These are phyloP conservation scores for Poeciliopsis turrubarensis DNA, from an alignment of 2,113 vertebrate genomes.

Conservation along the genomic window DNA sequence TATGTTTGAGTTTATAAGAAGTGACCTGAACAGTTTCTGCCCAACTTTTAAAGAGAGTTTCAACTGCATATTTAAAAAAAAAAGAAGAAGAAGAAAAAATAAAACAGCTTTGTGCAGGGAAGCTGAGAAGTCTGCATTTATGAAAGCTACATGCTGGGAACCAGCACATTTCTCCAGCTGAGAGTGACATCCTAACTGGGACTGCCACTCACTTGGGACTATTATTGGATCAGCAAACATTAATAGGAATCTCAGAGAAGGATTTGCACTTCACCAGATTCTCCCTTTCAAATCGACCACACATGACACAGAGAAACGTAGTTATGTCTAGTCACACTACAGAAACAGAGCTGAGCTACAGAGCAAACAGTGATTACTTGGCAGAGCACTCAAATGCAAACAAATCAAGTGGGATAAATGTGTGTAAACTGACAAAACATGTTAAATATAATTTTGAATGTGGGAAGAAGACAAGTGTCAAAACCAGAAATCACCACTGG, in stretches of 20 bases:
- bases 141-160: slow-evolving; percentile 51
- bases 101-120: slow-evolving; percentile 7
- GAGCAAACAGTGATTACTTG: slow-evolving; percentile 29
- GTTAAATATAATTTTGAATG: slow-evolving; percentile 43
- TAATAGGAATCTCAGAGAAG: slow-evolving; percentile 36
- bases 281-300: background rate
- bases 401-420: slow-evolving; percentile 33
- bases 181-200: slow-evolving; percentile 50
- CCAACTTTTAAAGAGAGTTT: slow-evolving; percentile 1
- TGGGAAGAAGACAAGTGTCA: slow-evolving; percentile 18
- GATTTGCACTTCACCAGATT: slow-evolving; percentile 34
- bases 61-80: background rate
- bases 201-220: slow-evolving; percentile 46
- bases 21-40: background rate
- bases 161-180: slow-evolving; percentile 49
- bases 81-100: background rate
- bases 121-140: slow-evolving; percentile 19
- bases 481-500: slow-evolving; percentile 43
- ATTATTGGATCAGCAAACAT: slow-evolving; percentile 50
- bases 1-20: background rate
- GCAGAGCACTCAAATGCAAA: slow-evolving; percentile 35
- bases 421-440: slow-evolving; percentile 40
- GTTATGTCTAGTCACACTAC: slow-evolving; percentile 27
- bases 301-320: slow-evolving; percentile 3
- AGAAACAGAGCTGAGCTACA: slow-evolving; percentile 11